Percentiles rank a stretch among this genome's conserved stretches.
These are phyloP conservation scores for Zootermopsis nevadensis DNA, from an alignment of 2,888 invertebrate species.

Conservation along the genomic window DNA sequence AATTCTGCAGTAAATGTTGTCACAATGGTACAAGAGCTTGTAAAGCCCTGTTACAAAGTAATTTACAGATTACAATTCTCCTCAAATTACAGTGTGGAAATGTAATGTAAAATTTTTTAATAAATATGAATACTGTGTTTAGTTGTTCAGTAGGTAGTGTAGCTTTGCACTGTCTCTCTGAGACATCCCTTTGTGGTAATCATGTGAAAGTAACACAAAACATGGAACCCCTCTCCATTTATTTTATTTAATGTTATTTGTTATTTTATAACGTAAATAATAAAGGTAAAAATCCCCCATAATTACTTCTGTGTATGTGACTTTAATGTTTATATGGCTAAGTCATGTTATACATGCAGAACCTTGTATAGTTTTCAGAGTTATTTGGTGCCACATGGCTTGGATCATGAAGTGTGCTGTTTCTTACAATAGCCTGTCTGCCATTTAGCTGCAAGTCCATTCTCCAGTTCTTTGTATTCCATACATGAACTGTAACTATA, in stretches of 20 bases:
- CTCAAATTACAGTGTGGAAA: slow-evolving; percentile 31
- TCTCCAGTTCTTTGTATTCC: no score
- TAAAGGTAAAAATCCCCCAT: background rate
- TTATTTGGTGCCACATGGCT: background rate
- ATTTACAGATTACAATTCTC: slow-evolving; percentile 13
- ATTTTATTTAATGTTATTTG: slow-evolving; percentile 26
- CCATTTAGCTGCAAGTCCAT: no score
- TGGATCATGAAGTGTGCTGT: no score
- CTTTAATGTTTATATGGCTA: background rate
- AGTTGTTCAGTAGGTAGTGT: slow-evolving; percentile 14
- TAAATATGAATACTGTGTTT: slow-evolving; percentile 31
- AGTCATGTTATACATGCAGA: background rate
- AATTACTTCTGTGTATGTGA: background rate
- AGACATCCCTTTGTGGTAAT: slow-evolving; percentile 22
- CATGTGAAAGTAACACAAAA: slow-evolving; percentile 14
- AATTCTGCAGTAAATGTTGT: slow-evolving; percentile 25
- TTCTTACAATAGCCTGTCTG: no score
- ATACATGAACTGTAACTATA: no score
- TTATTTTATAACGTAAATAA: slow-evolving; percentile 30
- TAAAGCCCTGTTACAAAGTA: slow-evolving; percentile 19
- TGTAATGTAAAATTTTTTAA: slow-evolving; percentile 31
- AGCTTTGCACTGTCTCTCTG: slow-evolving; percentile 36
- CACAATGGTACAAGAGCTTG: background rate
- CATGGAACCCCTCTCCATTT: slow-evolving; percentile 5
- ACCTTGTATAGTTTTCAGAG: background rate